These are phyloP conservation scores for Eulithis prunata DNA, from an alignment of 2,888 invertebrate species.

Conservation along the genomic window DNA sequence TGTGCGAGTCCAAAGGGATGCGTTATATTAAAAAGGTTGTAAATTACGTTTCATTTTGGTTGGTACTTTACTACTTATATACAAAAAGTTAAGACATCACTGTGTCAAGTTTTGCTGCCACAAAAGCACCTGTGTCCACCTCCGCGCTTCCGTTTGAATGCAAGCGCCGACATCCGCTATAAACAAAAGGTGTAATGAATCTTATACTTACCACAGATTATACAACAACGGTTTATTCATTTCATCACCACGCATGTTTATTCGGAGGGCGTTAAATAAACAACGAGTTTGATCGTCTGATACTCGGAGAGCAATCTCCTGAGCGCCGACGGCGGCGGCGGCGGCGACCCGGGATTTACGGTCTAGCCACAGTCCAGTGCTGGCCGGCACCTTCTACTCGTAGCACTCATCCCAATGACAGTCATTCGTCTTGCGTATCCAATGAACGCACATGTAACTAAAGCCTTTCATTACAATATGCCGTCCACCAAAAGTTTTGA, in stretches of 20 bases:
- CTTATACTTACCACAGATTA: constrained; percentile 11
- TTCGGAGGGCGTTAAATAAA: constrained; percentile 65
- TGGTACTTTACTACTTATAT: too few relatives aligned
- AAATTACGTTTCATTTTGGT: too few relatives aligned
- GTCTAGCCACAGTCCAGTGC: constrained; percentile 47
- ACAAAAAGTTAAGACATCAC: too few relatives aligned
- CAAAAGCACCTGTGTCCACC: constrained; percentile 18
- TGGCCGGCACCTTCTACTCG: neutral
- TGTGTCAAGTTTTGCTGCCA: neutral
- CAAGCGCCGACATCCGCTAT: constrained; percentile 13
- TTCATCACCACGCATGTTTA: constrained; percentile 19
- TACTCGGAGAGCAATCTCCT: constrained; percentile 68
- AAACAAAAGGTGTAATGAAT: constrained; percentile 16
- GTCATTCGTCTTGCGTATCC: too few relatives aligned
- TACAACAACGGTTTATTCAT: constrained; percentile 6
- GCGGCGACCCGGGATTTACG: constrained; percentile 60
- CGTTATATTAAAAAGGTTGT: too few relatives aligned
- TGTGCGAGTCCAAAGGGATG: too few relatives aligned
- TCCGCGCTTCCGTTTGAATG: constrained; percentile 5
- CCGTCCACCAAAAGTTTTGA: neutral
- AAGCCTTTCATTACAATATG: neutral
- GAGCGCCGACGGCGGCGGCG: constrained; percentile 53
- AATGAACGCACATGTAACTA: neutral
- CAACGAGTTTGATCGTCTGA: constrained; percentile 48
- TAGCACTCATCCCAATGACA: neutral